phyloP scores from a whole-genome alignment of 2,113 vertebrate species.

The Nerophis ophidion region DNA sequence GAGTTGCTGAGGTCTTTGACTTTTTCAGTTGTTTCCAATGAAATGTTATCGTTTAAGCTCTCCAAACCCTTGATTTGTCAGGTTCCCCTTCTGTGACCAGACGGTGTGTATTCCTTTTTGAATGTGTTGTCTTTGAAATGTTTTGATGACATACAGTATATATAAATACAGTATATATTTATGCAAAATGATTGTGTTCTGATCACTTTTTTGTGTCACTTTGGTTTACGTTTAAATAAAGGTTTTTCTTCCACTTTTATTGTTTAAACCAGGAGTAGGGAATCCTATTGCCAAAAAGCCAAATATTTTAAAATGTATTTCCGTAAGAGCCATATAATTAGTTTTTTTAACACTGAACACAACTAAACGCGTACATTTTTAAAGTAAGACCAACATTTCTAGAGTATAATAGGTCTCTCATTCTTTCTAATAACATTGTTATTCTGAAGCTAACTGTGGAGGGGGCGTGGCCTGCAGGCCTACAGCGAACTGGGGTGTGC shows the following conservation, averaged over 20 bases:
- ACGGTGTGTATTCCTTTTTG: conserved; percentile 52
- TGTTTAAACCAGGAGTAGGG: too few relatives aligned
- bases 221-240: conserved; percentile 64
- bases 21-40: neutral
- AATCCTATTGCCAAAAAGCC: too few relatives aligned
- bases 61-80: conserved; percentile 35
- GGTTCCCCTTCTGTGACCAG: conserved; percentile 55
- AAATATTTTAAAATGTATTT: too few relatives aligned
- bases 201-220: conserved; percentile 45
- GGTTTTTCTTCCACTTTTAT: conserved; percentile 44
- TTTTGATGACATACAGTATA: conserved; percentile 46
- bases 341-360: too few relatives aligned
- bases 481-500: too few relatives aligned
- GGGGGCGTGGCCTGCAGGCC: too few relatives aligned
- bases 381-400: too few relatives aligned
- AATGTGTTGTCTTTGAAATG: conserved; percentile 52
- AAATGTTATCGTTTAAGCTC: conserved; percentile 20
- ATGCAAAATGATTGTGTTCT: conserved; percentile 64
- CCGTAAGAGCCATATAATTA: too few relatives aligned
- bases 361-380: too few relatives aligned
- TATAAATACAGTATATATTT: conserved; percentile 50
- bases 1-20: neutral
- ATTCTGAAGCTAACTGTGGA: too few relatives aligned
- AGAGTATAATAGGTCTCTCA: too few relatives aligned
- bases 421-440: too few relatives aligned